Percentiles rank a stretch among this genome's conserved stretches.
These are phyloP conservation scores for Blastobasis lacticolella DNA, from an alignment of 2,888 invertebrate species.

Conservation along the genomic window DNA sequence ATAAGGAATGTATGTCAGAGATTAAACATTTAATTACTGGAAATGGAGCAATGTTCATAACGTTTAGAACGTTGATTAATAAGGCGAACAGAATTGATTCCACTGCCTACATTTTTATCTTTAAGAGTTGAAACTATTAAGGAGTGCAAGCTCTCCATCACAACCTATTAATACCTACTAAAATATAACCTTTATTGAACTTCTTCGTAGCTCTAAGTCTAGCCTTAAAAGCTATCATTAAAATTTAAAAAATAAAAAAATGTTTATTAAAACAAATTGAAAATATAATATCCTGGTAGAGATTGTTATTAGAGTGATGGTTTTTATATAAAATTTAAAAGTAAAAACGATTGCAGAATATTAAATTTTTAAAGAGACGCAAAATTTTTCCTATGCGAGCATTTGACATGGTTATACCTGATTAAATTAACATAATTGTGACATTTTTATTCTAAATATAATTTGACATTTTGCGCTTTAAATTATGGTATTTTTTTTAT, in stretches of 20 bases:
- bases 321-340: constrained; percentile 62
- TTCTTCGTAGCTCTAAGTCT: constrained; percentile 63
- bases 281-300: constrained; percentile 67
- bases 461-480: too few relatives aligned
- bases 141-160: constrained; percentile 2
- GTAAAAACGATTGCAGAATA: constrained; percentile 41
- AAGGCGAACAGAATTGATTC: too few relatives aligned
- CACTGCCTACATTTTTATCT: neutral
- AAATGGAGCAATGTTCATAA: too few relatives aligned
- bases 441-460: too few relatives aligned
- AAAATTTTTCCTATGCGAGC: constrained; percentile 4
- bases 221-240: constrained; percentile 67
- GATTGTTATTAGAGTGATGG: constrained; percentile 71
- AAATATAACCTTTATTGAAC: constrained; percentile 47
- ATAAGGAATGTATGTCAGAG: too few relatives aligned
- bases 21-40: too few relatives aligned
- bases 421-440: too few relatives aligned
- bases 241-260: constrained; percentile 33
- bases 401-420: too few relatives aligned
- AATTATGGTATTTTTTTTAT: too few relatives aligned
- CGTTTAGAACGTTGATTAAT: too few relatives aligned
- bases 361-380: constrained; percentile 30
- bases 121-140: constrained; percentile 2
- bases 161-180: constrained; percentile 29
- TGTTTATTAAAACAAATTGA: constrained; percentile 60